Conservation (phyloP, 1,140 invertebrate genomes). For the Epicauta chinensis region DNA sequence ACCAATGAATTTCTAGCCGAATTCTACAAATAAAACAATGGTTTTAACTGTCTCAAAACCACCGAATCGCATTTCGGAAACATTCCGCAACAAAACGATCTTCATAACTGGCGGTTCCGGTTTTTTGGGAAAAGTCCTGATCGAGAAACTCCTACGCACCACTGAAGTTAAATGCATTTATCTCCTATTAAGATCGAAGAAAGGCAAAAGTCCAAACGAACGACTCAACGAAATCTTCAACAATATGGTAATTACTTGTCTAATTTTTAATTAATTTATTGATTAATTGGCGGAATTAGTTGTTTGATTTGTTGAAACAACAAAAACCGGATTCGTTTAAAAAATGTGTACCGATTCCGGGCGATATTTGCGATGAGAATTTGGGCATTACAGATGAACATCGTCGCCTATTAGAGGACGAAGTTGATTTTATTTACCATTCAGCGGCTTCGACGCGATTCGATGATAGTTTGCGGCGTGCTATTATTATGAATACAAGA, state of each 20-base stretch:
- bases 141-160: neutral
- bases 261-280: no score
- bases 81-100: neutral
- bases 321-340: slow-evolving; percentile 27
- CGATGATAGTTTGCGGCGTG: slow-evolving; percentile 65
- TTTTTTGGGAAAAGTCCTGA: slow-evolving; percentile 2
- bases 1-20: no score
- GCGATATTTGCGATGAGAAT: slow-evolving; percentile 67
- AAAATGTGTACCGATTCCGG: slow-evolving; percentile 65
- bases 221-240: neutral
- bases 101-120: neutral
- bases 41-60: no score
- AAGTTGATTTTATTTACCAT: slow-evolving; percentile 81
- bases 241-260: slow-evolving; percentile 2
- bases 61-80: neutral
- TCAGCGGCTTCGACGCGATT: slow-evolving; percentile 86
- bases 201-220: neutral
- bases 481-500: slow-evolving; percentile 67
- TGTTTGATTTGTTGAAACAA: slow-evolving; percentile 18
- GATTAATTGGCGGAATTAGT: slow-evolving; percentile 5
- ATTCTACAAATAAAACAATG: no score
- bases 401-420: slow-evolving; percentile 57
- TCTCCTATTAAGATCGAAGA: neutral
- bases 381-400: slow-evolving; percentile 70
- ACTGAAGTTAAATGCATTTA: neutral